phyloP scores from a whole-genome alignment of 2,888 invertebrate genomes.

The Apamea epomidion region DNA sequence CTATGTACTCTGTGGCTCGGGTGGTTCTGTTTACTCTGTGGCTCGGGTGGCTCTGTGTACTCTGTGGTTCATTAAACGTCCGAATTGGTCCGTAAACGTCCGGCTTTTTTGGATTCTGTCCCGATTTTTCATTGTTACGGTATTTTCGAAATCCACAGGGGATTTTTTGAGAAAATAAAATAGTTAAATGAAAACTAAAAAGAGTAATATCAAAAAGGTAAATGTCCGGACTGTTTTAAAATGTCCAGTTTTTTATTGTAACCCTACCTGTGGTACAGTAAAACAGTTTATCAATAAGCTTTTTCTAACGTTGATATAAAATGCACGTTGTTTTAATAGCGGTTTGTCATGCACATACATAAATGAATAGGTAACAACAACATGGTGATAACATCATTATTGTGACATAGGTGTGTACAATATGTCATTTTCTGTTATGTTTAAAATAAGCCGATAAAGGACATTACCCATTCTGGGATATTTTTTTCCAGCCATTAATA shows the following conservation, averaged over 20 bases:
- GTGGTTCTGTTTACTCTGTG: too few species aligned
- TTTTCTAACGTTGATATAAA: slow-evolving; percentile 29
- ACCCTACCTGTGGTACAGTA: not conserved
- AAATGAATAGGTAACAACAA: slow-evolving; percentile 2
- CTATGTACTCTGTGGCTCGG: too few species aligned
- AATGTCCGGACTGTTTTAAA: not conserved
- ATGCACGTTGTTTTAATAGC: slow-evolving; percentile 27
- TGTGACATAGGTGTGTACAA: not conserved
- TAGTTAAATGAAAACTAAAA: not conserved
- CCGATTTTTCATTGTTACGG: too few species aligned
- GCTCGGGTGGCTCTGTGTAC: too few species aligned
- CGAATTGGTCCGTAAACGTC: too few species aligned
- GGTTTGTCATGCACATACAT: slow-evolving; percentile 30
- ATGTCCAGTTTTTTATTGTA: not conserved
- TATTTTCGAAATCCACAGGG: too few species aligned
- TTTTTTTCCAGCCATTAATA: too few species aligned
- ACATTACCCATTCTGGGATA: too few species aligned
- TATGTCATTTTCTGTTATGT: not conserved
- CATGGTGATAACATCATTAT: slow-evolving; percentile 12
- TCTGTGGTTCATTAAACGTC: too few species aligned
- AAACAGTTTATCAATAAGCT: slow-evolving; percentile 20
- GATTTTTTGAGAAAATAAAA: too few species aligned
- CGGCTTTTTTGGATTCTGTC: too few species aligned
- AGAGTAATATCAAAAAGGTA: not conserved
- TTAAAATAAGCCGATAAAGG: not conserved